A percentile compares a stretch with the other conserved stretches of the same genome.
Conservation (phyloP, 1,140 invertebrate genomes). For the Euura saliciscinereae region DNA sequence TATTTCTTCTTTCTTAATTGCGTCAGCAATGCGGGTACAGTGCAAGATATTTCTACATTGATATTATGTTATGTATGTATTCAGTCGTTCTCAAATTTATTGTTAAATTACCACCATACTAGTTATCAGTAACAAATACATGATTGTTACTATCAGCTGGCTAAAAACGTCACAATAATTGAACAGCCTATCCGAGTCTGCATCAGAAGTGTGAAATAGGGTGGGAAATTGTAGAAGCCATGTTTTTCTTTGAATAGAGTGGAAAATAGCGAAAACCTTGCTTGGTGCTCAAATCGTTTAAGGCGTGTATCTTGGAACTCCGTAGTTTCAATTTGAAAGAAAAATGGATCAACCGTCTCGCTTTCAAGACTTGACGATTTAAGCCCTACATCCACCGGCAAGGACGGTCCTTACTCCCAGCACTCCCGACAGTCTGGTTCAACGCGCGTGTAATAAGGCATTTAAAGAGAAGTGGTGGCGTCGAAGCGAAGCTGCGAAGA, state of each 20-base stretch:
- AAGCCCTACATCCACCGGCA: background rate
- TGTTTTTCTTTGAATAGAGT: background rate
- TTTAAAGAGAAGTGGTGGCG: constrained; percentile 12
- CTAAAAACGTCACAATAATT: too few relatives aligned
- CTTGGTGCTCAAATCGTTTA: background rate
- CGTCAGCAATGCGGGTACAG: constrained; percentile 18
- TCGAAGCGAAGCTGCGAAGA: constrained; percentile 6
- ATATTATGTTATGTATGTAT: too few relatives aligned
- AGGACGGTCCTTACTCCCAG: background rate
- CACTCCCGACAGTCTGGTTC: constrained; percentile 4
- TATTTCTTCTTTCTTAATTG: too few relatives aligned
- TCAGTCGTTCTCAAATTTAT: too few relatives aligned
- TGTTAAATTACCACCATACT: too few relatives aligned
- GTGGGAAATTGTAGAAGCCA: too few relatives aligned
- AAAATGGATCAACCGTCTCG: background rate
- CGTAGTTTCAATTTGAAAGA: background rate
- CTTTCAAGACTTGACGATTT: background rate
- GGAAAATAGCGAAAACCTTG: background rate
- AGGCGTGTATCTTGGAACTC: background rate
- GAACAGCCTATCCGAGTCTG: too few relatives aligned
- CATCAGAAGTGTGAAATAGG: too few relatives aligned
- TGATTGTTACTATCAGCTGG: too few relatives aligned
- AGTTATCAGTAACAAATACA: too few relatives aligned
- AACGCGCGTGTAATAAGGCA: constrained; percentile 24
- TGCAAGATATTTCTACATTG: constrained; percentile 40